Conservation (phyloP, 2,888 invertebrate genomes). For the Hypomecis atomaria region DNA sequence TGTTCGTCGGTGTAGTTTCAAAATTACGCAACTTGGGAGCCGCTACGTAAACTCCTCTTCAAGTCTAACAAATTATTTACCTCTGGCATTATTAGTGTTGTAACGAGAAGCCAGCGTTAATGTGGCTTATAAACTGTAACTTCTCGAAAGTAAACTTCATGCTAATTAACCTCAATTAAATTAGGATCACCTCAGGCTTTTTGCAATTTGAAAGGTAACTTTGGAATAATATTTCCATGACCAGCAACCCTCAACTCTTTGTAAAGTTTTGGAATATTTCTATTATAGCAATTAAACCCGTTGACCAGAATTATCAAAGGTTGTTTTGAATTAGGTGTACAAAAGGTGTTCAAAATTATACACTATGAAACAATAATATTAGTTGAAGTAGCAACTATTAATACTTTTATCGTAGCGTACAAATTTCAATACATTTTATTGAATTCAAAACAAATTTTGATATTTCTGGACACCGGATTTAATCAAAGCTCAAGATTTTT, state of each 20-base stretch:
- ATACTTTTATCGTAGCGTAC: no score
- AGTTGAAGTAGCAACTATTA: no score
- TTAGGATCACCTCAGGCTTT: slow-evolving; percentile 32
- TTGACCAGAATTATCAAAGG: neutral
- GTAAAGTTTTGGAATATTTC: slow-evolving; percentile 8
- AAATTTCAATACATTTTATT: no score
- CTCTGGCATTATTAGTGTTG: slow-evolving; percentile 52
- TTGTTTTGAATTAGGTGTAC: no score
- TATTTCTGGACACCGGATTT: no score
- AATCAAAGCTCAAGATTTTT: no score
- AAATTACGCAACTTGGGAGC: slow-evolving; percentile 51
- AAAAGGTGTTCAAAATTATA: no score
- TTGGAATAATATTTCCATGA: slow-evolving; percentile 28
- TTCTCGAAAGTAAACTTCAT: slow-evolving; percentile 46
- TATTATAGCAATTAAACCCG: neutral
- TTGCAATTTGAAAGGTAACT: slow-evolving; percentile 27
- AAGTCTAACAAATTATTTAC: slow-evolving; percentile 54
- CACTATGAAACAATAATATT: no score
- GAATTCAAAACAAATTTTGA: no score
- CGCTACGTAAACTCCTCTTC: slow-evolving; percentile 47
- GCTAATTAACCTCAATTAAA: slow-evolving; percentile 49
- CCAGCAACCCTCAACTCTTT: slow-evolving; percentile 22
- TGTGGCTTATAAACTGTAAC: slow-evolving; percentile 46
- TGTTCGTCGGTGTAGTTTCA: slow-evolving; percentile 45
- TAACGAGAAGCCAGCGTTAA: slow-evolving; percentile 47